Evolutionary conservation across 2,888 invertebrate species (phyloP).

Genomic region (Ectemnius cavifrons): DNA sequence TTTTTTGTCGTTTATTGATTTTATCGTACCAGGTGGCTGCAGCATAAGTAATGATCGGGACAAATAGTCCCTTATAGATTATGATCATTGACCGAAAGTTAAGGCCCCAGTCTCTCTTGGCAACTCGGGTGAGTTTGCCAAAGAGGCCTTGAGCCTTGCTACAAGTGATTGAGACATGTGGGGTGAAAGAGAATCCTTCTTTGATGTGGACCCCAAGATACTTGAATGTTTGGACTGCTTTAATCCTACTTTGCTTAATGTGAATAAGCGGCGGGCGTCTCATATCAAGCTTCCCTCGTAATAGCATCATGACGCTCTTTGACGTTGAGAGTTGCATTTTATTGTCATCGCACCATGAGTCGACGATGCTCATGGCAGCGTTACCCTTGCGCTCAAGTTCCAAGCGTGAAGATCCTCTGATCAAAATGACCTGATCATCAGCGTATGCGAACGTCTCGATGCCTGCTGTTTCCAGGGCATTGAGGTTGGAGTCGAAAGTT

Average conservation of each 20-base stretch:
- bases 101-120: neutral
- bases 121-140: neutral
- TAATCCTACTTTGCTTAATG: neutral
- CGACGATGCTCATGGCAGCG: neutral
- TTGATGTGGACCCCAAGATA: neutral
- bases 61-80: neutral
- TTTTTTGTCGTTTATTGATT: neutral
- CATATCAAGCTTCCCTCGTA: constrained; percentile 1
- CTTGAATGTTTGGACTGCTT: neutral
- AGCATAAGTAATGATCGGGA: neutral
- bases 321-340: neutral
- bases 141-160: neutral
- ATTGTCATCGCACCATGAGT: neutral
- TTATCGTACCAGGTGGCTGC: neutral
- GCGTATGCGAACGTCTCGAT: neutral
- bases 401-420: neutral
- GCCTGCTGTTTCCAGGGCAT: neutral
- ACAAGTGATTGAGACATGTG: neutral
- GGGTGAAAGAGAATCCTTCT: neutral
- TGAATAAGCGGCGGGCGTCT: neutral
- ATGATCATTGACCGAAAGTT: neutral
- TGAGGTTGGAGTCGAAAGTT: neutral
- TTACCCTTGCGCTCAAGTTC: neutral
- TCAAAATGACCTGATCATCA: neutral
- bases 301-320: constrained; percentile 7